A percentile compares a stretch with the other conserved stretches of the same genome.
Evolutionary conservation across 2,888 invertebrate genomes (phyloP).

Genomic region (Aquatica leii): DNA sequence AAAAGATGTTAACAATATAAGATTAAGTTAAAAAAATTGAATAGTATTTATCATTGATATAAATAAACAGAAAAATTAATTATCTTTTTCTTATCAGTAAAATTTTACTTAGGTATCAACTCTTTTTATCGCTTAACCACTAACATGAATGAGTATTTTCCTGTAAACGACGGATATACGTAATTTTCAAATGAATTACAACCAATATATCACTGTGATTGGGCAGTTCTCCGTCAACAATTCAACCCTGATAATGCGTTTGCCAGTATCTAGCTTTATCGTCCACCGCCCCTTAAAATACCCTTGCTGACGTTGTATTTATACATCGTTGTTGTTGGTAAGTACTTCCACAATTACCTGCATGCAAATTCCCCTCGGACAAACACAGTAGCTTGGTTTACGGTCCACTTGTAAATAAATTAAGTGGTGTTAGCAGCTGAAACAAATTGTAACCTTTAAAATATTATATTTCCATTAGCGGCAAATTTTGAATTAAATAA

Average conservation of each 20-base stretch:
- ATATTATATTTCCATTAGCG: not conserved
- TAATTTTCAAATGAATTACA: conserved; percentile 28
- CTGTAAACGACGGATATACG: conserved; percentile 25
- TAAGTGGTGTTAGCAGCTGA: conserved; percentile 7
- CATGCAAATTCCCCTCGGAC: conserved; percentile 19
- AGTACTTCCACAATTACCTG: conserved; percentile 14
- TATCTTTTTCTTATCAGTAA: no score
- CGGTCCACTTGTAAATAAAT: conserved; percentile 17
- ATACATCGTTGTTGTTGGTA: conserved; percentile 19
- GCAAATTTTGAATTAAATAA: not conserved
- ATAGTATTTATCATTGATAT: no score
- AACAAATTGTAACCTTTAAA: not conserved
- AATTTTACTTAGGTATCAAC: conserved; percentile 18
- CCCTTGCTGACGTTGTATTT: conserved; percentile 18
- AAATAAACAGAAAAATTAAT: no score
- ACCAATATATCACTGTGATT: conserved; percentile 28
- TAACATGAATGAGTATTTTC: conserved; percentile 22
- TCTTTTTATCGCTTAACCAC: conserved; percentile 17
- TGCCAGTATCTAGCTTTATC: conserved; percentile 23
- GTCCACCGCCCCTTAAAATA: conserved; percentile 18
- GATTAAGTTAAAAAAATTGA: no score
- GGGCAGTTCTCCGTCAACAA: conserved; percentile 30
- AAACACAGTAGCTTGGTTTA: conserved; percentile 14
- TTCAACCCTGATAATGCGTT: conserved; percentile 26
- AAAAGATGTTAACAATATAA: no score